These are phyloP conservation scores for Tholera decimalis DNA, from an alignment of 2,888 invertebrate species.

Conservation along the genomic window DNA sequence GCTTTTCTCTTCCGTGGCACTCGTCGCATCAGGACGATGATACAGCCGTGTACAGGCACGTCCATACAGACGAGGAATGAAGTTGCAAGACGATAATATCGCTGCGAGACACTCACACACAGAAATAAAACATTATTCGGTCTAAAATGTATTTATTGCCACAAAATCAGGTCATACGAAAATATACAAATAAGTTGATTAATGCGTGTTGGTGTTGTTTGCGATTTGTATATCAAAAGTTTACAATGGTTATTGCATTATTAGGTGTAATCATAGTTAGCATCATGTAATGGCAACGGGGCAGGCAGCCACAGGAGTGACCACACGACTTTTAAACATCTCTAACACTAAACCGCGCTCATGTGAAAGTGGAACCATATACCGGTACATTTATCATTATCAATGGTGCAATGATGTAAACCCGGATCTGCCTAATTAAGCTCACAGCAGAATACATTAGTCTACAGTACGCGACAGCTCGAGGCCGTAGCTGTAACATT, in stretches of 20 bases:
- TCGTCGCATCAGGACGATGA: no score
- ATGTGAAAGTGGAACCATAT: not conserved
- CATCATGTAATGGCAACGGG: not conserved
- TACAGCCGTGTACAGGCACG: no score
- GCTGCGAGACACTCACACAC: no score
- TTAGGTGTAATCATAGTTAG: not conserved
- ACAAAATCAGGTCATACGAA: conserved; percentile 44
- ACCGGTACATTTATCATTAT: not conserved
- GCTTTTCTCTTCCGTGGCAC: no score
- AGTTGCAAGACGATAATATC: no score
- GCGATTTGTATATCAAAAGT: conserved; percentile 5
- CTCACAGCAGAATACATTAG: not conserved
- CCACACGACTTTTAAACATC: not conserved
- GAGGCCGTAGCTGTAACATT: not conserved
- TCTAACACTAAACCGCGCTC: not conserved
- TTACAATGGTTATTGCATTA: not conserved
- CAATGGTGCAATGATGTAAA: not conserved
- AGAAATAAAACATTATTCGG: no score
- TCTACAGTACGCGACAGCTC: not conserved
- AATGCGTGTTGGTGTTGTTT: conserved; percentile 10
- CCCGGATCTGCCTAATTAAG: not conserved
- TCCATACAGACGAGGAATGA: conserved; percentile 19
- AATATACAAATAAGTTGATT: conserved; percentile 46
- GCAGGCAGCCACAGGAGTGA: not conserved
- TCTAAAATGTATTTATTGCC: conserved; percentile 50